phyloP scores from a whole-genome alignment of 2,797 vertebrate genomes.

The Huso huso region DNA sequence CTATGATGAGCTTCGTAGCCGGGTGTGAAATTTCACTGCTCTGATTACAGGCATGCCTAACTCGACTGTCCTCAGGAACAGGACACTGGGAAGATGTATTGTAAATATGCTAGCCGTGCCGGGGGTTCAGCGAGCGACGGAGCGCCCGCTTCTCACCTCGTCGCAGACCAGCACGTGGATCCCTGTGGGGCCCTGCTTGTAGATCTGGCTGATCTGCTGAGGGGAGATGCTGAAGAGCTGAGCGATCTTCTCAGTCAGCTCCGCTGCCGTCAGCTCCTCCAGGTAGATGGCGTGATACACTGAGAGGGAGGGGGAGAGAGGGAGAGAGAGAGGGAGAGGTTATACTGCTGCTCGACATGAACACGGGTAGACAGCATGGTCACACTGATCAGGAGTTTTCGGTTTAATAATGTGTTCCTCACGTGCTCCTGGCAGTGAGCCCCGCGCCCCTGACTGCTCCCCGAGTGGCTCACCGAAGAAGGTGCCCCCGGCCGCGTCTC shows the following conservation, averaged over 20 bases:
- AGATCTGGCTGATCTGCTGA: constrained; percentile 89
- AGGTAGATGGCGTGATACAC: constrained; percentile 97
- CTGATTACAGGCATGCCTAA: no score
- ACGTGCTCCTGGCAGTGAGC: background rate
- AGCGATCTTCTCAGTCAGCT: constrained; percentile 87
- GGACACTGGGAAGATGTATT: no score
- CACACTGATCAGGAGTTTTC: background rate
- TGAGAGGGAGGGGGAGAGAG: constrained; percentile 40
- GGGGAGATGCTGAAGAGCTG: constrained; percentile 92
- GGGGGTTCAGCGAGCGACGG: background rate
- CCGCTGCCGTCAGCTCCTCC: constrained; percentile 78
- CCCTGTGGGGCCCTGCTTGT: constrained; percentile 90
- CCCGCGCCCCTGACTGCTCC: background rate
- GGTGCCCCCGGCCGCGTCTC: constrained; percentile 68
- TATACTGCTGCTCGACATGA: background rate
- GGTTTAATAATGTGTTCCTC: background rate
- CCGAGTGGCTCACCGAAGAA: constrained; percentile 73
- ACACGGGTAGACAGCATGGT: background rate
- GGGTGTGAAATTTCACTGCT: no score
- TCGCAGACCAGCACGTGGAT: constrained; percentile 94
- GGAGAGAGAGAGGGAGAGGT: background rate
- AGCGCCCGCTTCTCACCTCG: constrained; percentile 57
- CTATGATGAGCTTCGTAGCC: no score
- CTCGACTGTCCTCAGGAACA: no score
- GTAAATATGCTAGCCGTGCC: background rate